Conservation (phyloP, 2,888 invertebrate genomes). For the Metellina segmentata region DNA sequence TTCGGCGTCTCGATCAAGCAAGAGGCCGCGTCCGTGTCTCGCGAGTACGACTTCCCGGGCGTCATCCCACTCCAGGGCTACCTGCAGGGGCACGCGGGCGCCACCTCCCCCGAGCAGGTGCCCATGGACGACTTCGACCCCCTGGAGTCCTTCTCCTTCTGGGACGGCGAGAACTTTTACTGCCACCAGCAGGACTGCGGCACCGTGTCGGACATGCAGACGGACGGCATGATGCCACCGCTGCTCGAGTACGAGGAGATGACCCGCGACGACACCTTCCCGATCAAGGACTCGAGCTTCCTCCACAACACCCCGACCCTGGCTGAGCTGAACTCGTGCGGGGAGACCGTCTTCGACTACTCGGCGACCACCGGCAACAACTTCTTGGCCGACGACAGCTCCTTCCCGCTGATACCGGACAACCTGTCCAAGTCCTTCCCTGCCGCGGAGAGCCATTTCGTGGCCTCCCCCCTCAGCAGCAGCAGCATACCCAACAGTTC, state of each 20-base stretch:
- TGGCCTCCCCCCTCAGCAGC: conserved; percentile 45
- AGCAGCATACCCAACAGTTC: conserved; percentile 54
- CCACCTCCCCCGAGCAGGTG: conserved; percentile 46
- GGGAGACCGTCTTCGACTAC: conserved; percentile 88
- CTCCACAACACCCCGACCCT: conserved; percentile 85
- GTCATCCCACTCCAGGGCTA: conserved; percentile 43
- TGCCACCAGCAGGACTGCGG: conserved; percentile 3
- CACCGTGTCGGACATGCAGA: not conserved
- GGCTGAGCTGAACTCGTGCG: conserved; percentile 91
- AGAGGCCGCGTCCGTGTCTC: conserved; percentile 31
- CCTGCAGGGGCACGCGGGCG: conserved; percentile 48
- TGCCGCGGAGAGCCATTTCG: conserved; percentile 61
- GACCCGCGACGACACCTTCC: conserved; percentile 67
- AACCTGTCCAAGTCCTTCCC: conserved; percentile 60
- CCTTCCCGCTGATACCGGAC: conserved; percentile 37
- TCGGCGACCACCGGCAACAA: conserved; percentile 18
- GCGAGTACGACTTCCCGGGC: conserved; percentile 44
- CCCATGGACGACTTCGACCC: conserved; percentile 75
- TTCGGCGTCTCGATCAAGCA: conserved; percentile 57
- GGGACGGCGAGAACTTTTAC: conserved; percentile 75
- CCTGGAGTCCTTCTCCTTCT: conserved; percentile 68
- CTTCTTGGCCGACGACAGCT: conserved; percentile 56
- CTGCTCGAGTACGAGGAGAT: conserved; percentile 67
- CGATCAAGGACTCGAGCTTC: conserved; percentile 58
- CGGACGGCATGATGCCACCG: conserved; percentile 25